Percentiles rank a stretch among this genome's conserved stretches.
Evolutionary conservation across 2,888 invertebrate species (phyloP).

Genomic region (Chaitophorus viminalis): DNA sequence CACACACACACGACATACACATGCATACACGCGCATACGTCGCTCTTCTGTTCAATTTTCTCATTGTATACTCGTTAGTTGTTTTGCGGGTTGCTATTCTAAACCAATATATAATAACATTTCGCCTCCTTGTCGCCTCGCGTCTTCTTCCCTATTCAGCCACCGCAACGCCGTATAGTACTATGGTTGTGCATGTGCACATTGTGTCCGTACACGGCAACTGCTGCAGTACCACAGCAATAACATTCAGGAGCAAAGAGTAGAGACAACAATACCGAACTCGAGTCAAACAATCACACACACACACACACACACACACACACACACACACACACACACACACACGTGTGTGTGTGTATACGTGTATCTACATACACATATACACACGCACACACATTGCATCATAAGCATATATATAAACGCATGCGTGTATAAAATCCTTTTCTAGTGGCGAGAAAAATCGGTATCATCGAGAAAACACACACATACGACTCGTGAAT

Average conservation of each 20-base stretch:
- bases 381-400: neutral
- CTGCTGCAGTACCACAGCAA: neutral
- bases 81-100: slow-evolving; percentile 50
- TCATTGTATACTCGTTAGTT: slow-evolving; percentile 58
- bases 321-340: neutral
- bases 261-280: slow-evolving; percentile 53
- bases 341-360: neutral
- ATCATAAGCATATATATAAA: neutral
- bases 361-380: neutral
- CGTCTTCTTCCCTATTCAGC: neutral
- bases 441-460: slow-evolving; percentile 53
- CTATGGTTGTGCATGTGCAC: neutral
- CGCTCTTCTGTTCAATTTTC: slow-evolving; percentile 50
- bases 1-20: neutral
- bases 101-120: slow-evolving; percentile 47
- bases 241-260: neutral
- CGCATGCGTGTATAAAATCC: neutral
- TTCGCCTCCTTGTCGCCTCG: slow-evolving; percentile 40
- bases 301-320: neutral
- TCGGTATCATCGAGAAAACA: slow-evolving; percentile 18
- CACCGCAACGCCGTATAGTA: no score
- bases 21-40: neutral
- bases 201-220: slow-evolving; percentile 34
- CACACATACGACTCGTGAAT: neutral
- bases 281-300: slow-evolving; percentile 30